Evolutionary conservation across 2,113 vertebrate species (phyloP), one percentile per base, ranked within the genome.

Genomic region (Todiramphus saurophagus): DNA sequence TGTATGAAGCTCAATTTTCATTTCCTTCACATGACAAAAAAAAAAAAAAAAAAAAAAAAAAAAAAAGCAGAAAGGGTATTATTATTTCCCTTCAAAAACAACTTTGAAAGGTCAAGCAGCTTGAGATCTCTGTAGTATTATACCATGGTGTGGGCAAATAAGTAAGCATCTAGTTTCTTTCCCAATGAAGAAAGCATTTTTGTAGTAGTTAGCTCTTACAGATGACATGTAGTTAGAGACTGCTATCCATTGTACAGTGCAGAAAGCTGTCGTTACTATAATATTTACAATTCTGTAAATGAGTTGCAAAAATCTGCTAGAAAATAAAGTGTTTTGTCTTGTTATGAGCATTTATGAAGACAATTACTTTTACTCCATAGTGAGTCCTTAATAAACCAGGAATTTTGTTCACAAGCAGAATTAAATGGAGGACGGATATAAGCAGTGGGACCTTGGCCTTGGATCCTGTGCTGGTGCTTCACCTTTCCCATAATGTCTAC

Each of bases 21-120:
- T 89, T 95, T 96, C 72, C 63, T 85, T 83, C 69, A 41, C 10
- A 46, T 58, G 55, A 59, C 67, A 88, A 81, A 66, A 91, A 67
- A 30, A 56, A 19, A 53, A 53, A 53, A 25, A 27, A 81, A 66
- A 92, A 63, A 30, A 90, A 84, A 66, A 92, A 66, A 27, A 55
- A 17, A 51, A 53, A 53, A 53, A 15, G 4, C 46, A 82, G 51
- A 90, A 93, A 86, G 15, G 19, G 25, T 37, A 16, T 31, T 3
- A 79, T 90, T 94, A 68, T 90, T 91, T 95, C 90, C 74, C 41
- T 87, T 87, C 76, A 91, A 77, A 51, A 83, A 83, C 37, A 84
- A 28, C 16, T 86, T 81, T 86, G n/a, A 81, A 96, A 89, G 87
- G 59, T 62, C 60, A 66, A 94, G 16, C 63, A 79, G 58, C 81